Percentiles rank a stretch among this genome's conserved stretches.
These are phyloP conservation scores for Catagonus wagneri DNA, from an alignment of 2,113 vertebrate genomes.

Conservation along the genomic window DNA sequence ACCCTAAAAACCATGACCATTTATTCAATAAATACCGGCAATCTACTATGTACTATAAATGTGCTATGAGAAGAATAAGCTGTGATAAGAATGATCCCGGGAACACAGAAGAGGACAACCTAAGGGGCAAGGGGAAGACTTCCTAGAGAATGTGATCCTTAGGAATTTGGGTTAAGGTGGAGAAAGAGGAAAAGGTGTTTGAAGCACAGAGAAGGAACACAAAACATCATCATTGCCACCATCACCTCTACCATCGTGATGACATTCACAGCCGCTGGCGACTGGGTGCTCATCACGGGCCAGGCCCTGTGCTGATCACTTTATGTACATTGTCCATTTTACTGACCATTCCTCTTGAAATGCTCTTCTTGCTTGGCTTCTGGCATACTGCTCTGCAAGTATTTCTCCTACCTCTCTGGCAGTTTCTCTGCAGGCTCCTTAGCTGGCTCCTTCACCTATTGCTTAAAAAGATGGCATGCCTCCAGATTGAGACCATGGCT, in stretches of 20 bases:
- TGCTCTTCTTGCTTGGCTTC: conserved; percentile 15
- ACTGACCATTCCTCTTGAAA: conserved; percentile 32
- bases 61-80: neutral
- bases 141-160: neutral
- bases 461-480: neutral
- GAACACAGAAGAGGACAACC: neutral
- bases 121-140: neutral
- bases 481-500: neutral
- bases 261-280: neutral
- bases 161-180: neutral
- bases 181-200: neutral
- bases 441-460: neutral
- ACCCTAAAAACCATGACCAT: neutral
- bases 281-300: neutral
- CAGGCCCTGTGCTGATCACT: neutral
- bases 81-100: neutral
- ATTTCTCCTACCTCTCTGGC: neutral
- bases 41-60: neutral
- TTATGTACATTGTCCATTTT: neutral
- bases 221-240: neutral
- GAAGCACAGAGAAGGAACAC: neutral
- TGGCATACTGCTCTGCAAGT: neutral
- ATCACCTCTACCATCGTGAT: neutral
- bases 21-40: conserved; percentile 45
- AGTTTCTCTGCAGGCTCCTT: neutral